Conservation (phyloP, 2,888 invertebrate genomes). For the Eilema depressum region DNA sequence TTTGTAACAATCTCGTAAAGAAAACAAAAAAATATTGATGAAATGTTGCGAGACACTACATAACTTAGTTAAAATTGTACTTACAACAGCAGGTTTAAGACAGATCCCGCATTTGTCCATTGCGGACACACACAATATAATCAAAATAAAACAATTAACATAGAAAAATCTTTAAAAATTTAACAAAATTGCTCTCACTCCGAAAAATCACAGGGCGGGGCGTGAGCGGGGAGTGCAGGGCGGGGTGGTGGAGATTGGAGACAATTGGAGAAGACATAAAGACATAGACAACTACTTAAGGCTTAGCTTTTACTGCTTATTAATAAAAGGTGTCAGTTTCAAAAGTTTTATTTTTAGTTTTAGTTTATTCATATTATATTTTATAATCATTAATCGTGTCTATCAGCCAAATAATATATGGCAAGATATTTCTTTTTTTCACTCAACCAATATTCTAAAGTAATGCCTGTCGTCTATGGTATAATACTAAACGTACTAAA, state of each 20-base stretch:
- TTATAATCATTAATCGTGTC: neutral
- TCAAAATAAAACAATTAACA: slow-evolving; percentile 62
- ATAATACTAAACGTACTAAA: too few species aligned
- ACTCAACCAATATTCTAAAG: too few species aligned
- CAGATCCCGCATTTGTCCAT: slow-evolving; percentile 86
- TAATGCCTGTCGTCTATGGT: too few species aligned
- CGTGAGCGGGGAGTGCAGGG: slow-evolving; percentile 62
- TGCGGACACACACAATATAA: slow-evolving; percentile 53
- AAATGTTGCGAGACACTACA: slow-evolving; percentile 64
- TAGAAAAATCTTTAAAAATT: slow-evolving; percentile 69
- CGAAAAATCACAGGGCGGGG: slow-evolving; percentile 74
- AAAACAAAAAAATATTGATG: slow-evolving; percentile 82
- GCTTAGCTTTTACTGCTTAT: neutral
- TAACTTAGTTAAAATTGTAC: slow-evolving; percentile 56
- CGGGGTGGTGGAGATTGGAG: slow-evolving; percentile 52
- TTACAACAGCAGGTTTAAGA: slow-evolving; percentile 79
- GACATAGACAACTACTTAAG: slow-evolving; percentile 42
- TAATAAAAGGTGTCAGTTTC: too few species aligned
- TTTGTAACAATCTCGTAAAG: slow-evolving; percentile 77
- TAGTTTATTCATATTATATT: neutral
- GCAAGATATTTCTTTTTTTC: too few species aligned
- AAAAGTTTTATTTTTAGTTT: neutral
- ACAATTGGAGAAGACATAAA: slow-evolving; percentile 47
- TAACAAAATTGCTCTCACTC: slow-evolving; percentile 60
- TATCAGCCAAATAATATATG: too few species aligned